Evolutionary conservation across 2,113 vertebrate genomes (phyloP).

Genomic region (Colistium nudipinnis): DNA sequence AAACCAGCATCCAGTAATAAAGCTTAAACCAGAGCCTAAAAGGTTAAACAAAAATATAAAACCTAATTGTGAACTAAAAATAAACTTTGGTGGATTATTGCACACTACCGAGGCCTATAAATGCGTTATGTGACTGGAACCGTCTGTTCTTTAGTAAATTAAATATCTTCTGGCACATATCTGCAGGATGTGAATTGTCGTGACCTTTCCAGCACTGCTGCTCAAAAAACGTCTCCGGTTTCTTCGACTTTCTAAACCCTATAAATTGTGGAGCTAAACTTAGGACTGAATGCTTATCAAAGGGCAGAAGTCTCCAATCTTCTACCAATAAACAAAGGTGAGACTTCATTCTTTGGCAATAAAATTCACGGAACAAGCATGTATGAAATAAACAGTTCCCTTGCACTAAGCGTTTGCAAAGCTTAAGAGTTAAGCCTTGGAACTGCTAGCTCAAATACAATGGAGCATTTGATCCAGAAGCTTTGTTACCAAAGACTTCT

Average conservation of each 20-base stretch:
- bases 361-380: no score
- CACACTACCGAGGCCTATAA: background rate
- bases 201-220: constrained; percentile 14
- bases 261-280: constrained; percentile 65
- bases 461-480: background rate
- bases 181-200: background rate
- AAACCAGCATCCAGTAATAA: no score
- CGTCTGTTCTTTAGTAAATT: background rate
- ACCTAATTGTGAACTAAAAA: background rate
- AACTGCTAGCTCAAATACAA: background rate
- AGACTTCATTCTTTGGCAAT: background rate
- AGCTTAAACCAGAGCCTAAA: no score
- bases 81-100: background rate
- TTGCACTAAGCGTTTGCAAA: background rate
- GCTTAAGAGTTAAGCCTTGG: background rate
- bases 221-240: constrained; percentile 61
- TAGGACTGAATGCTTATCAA: constrained; percentile 63
- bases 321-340: background rate
- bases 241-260: constrained; percentile 48
- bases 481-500: background rate
- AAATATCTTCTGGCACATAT: background rate
- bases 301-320: constrained; percentile 50
- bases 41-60: no score
- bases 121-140: background rate
- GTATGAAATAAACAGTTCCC: no score